Evolutionary conservation across 2,888 invertebrate species (phyloP).

Genomic region (Agrochola litura): DNA sequence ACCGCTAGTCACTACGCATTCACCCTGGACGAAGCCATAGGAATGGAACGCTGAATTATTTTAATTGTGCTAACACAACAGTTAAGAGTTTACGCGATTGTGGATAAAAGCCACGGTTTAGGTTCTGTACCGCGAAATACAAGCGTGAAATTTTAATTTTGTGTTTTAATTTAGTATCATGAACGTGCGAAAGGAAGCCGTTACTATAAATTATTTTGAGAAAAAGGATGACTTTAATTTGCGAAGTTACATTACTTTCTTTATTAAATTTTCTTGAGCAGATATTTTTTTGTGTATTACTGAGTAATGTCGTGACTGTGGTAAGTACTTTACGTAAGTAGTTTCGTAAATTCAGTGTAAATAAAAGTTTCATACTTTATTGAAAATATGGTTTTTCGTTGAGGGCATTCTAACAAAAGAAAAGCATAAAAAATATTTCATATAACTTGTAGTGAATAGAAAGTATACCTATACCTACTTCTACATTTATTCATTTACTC

Average conservation of each 20-base stretch:
- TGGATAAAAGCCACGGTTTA: constrained; percentile 36
- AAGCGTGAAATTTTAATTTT: constrained; percentile 30
- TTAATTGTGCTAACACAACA: constrained; percentile 65
- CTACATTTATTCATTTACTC: background rate
- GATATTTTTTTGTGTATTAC: background rate
- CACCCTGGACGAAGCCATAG: constrained; percentile 16
- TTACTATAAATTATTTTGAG: constrained; percentile 36
- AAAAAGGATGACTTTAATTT: constrained; percentile 32
- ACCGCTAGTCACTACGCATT: background rate
- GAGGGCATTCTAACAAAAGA: background rate
- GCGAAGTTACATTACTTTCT: constrained; percentile 1
- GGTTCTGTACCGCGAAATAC: constrained; percentile 35
- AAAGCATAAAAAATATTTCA: background rate
- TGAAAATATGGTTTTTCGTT: background rate
- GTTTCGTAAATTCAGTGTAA: background rate
- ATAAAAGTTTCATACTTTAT: background rate
- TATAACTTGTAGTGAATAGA: background rate
- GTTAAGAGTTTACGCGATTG: constrained; percentile 44
- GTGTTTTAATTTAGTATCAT: constrained; percentile 41
- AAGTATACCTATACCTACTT: background rate
- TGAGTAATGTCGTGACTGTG: background rate
- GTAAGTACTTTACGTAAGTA: background rate
- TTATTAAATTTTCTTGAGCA: background rate
- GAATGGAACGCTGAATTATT: constrained; percentile 68
- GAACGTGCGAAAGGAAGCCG: constrained; percentile 18